Base-by-base conservation (phyloP, 2,113 vertebrate species). In the Apteryx mantelli region DNA sequence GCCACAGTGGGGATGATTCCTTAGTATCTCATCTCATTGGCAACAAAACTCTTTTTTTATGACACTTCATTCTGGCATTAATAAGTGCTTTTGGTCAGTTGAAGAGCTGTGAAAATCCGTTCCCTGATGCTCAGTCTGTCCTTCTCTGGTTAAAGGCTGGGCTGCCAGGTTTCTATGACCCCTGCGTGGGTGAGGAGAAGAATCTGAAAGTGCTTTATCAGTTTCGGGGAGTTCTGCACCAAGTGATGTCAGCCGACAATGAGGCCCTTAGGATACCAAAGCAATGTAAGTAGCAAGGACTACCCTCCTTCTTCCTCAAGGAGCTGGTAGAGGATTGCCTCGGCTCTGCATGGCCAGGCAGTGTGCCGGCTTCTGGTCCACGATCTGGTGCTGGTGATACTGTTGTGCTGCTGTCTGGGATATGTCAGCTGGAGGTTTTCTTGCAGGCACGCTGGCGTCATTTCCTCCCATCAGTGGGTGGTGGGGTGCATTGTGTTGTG, bases 211-310 rank as follows among this genome's bases (percentile, higher is more conserved):
- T 99, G 97, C 99, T 99, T 50, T 99, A 99, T 98, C 99, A 99
- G 98, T 99, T 99, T 98, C 98, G 99, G 38, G 99, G 99, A 25
- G 99, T 99, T 94, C 98, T 99, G 97, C 99, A 99, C 95, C 99
- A 99, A 97, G 99, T 99, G 97, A 98, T 99, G 98, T 98, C 99
- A 15, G 98, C 98, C 56, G 99, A 99, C 98, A 97, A 97, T 0
- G 99, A 99, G 97, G 98, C 99, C 82, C 99, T 99, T 94, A 98
- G 99, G 98, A 99, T 99, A 99, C 99, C 99, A 98, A 99, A 99
- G 99, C 99, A 99, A 97, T 99, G 99, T 99, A 94, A 99, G 99
- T 98, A 64, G 69, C 73, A 24, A 42, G 14, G 28, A 73, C 40
- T 11, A 2, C 30, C 9, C 28, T 42, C 13, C 48, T 46, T 7